phyloP scores from a whole-genome alignment of 2,797 vertebrate genomes.

The Peromyscus nudipes region DNA sequence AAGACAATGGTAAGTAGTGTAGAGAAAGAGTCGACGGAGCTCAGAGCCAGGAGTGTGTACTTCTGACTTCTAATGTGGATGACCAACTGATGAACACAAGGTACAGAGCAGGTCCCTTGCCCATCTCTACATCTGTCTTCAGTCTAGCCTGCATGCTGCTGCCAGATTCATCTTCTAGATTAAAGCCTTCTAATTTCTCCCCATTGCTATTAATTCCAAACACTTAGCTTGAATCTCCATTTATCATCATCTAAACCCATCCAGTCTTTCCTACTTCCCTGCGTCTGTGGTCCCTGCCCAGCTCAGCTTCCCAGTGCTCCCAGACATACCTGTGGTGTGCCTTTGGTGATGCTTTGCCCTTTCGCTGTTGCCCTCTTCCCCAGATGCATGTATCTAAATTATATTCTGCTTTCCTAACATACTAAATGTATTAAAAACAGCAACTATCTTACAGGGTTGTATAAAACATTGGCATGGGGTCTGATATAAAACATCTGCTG shows the following conservation, averaged over 20 bases:
- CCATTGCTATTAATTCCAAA: neutral
- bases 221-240: neutral
- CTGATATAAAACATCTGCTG: neutral
- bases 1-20: neutral
- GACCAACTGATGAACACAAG: neutral
- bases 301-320: neutral
- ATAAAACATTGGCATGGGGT: neutral
- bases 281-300: neutral
- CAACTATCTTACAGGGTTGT: neutral
- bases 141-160: neutral
- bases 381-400: neutral
- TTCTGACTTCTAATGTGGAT: neutral
- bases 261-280: neutral
- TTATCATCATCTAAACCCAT: neutral
- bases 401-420: neutral
- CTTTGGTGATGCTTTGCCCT: neutral
- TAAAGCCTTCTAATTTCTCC: neutral
- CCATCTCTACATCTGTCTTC: neutral
- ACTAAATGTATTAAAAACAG: neutral
- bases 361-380: neutral
- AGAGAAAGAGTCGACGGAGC: neutral
- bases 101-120: neutral
- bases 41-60: neutral
- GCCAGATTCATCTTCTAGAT: slow-evolving; percentile 32
- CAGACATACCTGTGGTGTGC: neutral